Conservation (phyloP, 2,888 invertebrate genomes). For the Cremastobaeus sp. region DNA sequence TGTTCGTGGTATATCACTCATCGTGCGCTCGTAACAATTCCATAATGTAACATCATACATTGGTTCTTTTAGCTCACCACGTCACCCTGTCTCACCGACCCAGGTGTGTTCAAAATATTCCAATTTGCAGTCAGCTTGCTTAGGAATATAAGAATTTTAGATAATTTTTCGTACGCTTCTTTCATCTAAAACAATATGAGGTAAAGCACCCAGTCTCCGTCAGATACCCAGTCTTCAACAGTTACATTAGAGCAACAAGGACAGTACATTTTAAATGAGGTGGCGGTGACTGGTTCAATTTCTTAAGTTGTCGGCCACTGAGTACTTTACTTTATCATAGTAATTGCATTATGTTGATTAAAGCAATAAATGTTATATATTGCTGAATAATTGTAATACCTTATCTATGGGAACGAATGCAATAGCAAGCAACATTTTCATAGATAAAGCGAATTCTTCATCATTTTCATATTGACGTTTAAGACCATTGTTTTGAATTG, state of each 20-base stretch:
- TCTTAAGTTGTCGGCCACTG: no score
- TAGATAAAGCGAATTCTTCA: not conserved
- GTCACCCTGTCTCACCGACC: not conserved
- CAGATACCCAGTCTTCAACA: no score
- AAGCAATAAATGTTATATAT: no score
- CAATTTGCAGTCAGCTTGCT: not conserved
- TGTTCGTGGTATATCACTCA: slow-evolving; percentile 4
- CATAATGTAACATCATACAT: slow-evolving; percentile 1
- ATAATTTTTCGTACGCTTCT: not conserved
- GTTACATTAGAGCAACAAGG: no score
- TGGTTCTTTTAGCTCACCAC: not conserved
- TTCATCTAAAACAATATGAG: no score
- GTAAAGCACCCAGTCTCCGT: no score
- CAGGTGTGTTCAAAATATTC: slow-evolving; percentile 3
- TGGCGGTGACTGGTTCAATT: no score
- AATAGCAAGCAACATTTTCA: slow-evolving; percentile 2
- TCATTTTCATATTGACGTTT: not conserved
- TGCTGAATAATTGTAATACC: no score
- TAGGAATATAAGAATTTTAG: not conserved
- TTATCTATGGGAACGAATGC: slow-evolving; percentile 1
- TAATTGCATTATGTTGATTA: no score
- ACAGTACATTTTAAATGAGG: no score
- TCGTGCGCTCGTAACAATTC: slow-evolving; percentile 13
- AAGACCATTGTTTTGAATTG: not conserved
- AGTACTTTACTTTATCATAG: no score